Conservation (phyloP, 1,140 invertebrate species). For the Drosophila grimshawi region DNA sequence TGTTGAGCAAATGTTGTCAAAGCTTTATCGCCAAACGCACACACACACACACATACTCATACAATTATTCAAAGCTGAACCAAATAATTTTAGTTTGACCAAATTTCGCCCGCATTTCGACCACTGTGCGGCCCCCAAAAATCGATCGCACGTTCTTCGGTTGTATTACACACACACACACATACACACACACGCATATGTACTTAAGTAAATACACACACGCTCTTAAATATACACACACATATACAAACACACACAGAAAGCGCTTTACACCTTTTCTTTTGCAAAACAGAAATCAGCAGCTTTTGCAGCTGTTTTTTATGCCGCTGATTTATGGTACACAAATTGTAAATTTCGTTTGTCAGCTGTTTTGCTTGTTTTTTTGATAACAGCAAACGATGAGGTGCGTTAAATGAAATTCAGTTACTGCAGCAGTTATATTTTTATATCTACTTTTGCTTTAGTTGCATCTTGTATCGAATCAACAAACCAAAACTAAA, state of each 20-base stretch:
- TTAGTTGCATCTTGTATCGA: slow-evolving; percentile 40
- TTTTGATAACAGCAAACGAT: background rate
- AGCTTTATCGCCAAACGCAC: slow-evolving; percentile 24
- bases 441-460: slow-evolving; percentile 7
- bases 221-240: background rate
- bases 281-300: slow-evolving; percentile 23
- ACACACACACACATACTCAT: slow-evolving; percentile 6
- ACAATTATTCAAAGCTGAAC: background rate
- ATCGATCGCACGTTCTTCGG: slow-evolving; percentile 71
- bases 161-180: slow-evolving; percentile 50
- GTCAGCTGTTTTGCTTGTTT: slow-evolving; percentile 36
- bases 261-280: background rate
- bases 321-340: slow-evolving; percentile 23
- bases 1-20: slow-evolving; percentile 26
- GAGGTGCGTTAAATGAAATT: slow-evolving; percentile 9
- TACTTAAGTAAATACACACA: slow-evolving; percentile 22
- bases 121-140: slow-evolving; percentile 56
- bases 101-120: slow-evolving; percentile 30
- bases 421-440: slow-evolving; percentile 2
- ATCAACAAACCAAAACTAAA: slow-evolving; percentile 36
- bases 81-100: background rate
- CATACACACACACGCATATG: slow-evolving; percentile 30
- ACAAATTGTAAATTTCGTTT: slow-evolving; percentile 18
- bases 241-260: slow-evolving; percentile 12
- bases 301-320: slow-evolving; percentile 62